These are phyloP conservation scores for Charadrius vociferus DNA, from an alignment of 2,113 vertebrate species.

Conservation along the genomic window DNA sequence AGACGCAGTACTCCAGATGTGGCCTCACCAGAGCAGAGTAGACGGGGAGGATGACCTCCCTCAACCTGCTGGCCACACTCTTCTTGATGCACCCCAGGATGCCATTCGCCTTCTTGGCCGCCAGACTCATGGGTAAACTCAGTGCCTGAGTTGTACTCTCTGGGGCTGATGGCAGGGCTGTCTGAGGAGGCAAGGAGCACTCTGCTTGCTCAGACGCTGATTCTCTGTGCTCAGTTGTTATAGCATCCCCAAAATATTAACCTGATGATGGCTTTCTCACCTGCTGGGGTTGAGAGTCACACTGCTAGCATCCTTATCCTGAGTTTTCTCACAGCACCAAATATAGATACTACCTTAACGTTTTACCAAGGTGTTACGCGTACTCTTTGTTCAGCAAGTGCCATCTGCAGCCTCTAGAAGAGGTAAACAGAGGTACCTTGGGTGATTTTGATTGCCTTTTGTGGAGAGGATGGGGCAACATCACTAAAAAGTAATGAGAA, in stretches of 20 bases:
- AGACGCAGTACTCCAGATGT: too few species aligned
- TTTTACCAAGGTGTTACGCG: background rate
- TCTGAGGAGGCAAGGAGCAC: background rate
- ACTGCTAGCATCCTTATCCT: background rate
- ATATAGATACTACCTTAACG: fast-evolving
- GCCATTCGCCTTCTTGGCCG: too few species aligned
- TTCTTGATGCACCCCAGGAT: too few species aligned
- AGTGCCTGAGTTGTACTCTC: background rate
- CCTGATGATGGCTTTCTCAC: background rate
- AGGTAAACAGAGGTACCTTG: background rate
- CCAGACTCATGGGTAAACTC: background rate
- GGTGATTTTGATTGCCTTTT: background rate
- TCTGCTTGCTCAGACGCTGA: background rate
- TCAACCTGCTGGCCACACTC: too few species aligned
- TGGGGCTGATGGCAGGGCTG: background rate
- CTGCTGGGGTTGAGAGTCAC: background rate
- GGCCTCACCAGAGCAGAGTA: too few species aligned
- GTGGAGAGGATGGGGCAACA: background rate
- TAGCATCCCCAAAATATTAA: background rate
- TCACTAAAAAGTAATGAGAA: background rate
- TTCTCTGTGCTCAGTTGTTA: background rate
- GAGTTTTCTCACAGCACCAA: background rate
- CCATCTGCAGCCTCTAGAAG: background rate
- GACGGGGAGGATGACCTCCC: too few species aligned
- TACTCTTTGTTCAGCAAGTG: background rate